These are phyloP conservation scores for Spilarctia lutea DNA, from an alignment of 2,888 invertebrate species.

Conservation along the genomic window DNA sequence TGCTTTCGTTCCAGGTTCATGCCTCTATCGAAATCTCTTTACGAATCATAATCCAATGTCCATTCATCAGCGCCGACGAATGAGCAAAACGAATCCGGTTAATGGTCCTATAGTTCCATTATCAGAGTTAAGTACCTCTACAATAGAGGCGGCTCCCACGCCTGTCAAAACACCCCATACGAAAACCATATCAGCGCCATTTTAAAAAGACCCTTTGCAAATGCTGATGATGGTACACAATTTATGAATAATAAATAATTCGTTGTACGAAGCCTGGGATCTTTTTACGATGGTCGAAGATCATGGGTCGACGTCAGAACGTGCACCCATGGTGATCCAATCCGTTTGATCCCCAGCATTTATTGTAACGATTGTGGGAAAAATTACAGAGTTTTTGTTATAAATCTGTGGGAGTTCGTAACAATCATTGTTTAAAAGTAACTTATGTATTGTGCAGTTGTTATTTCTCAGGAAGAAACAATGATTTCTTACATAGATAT, in stretches of 20 bases:
- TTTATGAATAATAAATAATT: constrained; percentile 5
- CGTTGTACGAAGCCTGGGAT: constrained; percentile 47
- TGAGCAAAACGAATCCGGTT: constrained; percentile 84
- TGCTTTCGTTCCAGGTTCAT: constrained; percentile 58
- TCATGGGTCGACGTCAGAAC: constrained; percentile 68
- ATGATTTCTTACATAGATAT: constrained; percentile 31
- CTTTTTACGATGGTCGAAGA: constrained; percentile 58
- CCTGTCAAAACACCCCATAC: constrained; percentile 83
- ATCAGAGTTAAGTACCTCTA: constrained; percentile 84
- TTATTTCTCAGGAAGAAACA: constrained; percentile 39
- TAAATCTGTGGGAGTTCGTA: constrained; percentile 82
- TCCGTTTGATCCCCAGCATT: constrained; percentile 77
- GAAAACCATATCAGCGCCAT: constrained; percentile 53
- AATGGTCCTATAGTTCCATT: constrained; percentile 84
- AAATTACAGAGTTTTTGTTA: constrained; percentile 80
- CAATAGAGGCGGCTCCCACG: constrained; percentile 84
- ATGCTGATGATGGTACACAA: constrained; percentile 23
- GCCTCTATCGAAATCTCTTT: constrained; percentile 69
- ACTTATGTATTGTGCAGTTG: constrained; percentile 34
- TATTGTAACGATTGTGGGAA: constrained; percentile 83
- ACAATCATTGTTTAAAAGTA: constrained; percentile 61
- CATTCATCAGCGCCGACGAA: constrained; percentile 81
- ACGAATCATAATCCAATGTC: constrained; percentile 83
- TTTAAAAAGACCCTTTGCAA: constrained; percentile 52
- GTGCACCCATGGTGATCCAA: constrained; percentile 71